phyloP scores from a whole-genome alignment of 2,888 invertebrate species.

The Conus canariensis region DNA sequence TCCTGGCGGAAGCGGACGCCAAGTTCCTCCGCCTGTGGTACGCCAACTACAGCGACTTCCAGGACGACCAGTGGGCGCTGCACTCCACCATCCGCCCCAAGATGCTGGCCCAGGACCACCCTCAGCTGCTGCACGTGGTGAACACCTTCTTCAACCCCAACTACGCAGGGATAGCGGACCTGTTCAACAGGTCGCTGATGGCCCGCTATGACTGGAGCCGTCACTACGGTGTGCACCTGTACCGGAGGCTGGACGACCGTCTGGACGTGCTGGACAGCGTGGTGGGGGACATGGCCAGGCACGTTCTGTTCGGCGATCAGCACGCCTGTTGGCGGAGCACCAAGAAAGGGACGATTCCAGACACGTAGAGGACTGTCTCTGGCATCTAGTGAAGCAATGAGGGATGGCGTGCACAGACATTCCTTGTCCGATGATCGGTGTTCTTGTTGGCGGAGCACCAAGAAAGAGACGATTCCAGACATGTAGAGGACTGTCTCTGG shows the following conservation, averaged over 20 bases:
- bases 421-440: too few species aligned
- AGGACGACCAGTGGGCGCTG: slow-evolving; percentile 52
- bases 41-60: slow-evolving; percentile 60
- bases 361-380: too few species aligned
- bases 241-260: neutral
- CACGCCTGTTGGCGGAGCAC: neutral
- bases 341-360: too few species aligned
- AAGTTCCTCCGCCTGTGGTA: slow-evolving; percentile 66
- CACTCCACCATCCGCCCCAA: slow-evolving; percentile 59
- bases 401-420: too few species aligned
- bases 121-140: slow-evolving; percentile 49
- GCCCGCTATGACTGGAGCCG: neutral
- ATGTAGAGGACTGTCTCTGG: too few species aligned
- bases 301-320: neutral
- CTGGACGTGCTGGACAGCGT: neutral
- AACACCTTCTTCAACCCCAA: slow-evolving; percentile 33
- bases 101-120: slow-evolving; percentile 51
- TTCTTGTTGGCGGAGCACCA: too few species aligned
- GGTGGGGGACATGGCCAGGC: slow-evolving; percentile 19
- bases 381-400: too few species aligned
- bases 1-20: slow-evolving; percentile 61
- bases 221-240: slow-evolving; percentile 32
- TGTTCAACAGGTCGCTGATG: neutral
- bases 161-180: neutral
- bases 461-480: too few species aligned